phyloP scores from a whole-genome alignment of 2,888 invertebrate species.

The Tethea ocularis region DNA sequence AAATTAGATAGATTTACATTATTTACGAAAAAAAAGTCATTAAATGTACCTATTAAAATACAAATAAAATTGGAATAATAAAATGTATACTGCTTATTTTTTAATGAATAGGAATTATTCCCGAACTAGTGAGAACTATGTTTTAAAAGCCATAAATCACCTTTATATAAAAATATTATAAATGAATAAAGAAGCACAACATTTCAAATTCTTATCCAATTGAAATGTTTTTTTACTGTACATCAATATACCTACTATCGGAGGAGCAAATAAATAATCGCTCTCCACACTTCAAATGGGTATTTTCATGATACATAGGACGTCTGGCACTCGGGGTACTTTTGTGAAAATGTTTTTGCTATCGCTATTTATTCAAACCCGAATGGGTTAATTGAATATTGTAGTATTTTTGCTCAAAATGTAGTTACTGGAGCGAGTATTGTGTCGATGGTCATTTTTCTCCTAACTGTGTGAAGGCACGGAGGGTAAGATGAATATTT shows the following conservation, averaged over 20 bases:
- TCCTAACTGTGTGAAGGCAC: not conserved
- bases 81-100: no score
- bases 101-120: no score
- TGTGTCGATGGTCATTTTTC: conserved; percentile 1
- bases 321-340: not conserved
- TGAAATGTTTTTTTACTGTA: conserved; percentile 21
- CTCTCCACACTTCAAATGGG: conserved; percentile 21
- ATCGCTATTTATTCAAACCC: conserved; percentile 1
- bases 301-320: conserved; percentile 5
- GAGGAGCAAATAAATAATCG: conserved; percentile 30
- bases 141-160: no score
- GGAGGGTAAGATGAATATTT: not conserved
- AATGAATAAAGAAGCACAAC: no score
- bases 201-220: conserved; percentile 14
- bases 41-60: no score
- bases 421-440: not conserved
- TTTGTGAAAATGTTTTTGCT: conserved; percentile 7
- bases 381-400: not conserved
- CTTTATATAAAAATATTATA: no score
- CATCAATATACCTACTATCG: conserved; percentile 31
- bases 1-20: no score
- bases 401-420: not conserved
- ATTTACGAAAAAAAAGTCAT: no score
- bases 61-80: no score
- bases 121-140: no score